Base-by-base conservation (phyloP, 2,113 vertebrate genomes). In the Mirounga angustirostris region DNA sequence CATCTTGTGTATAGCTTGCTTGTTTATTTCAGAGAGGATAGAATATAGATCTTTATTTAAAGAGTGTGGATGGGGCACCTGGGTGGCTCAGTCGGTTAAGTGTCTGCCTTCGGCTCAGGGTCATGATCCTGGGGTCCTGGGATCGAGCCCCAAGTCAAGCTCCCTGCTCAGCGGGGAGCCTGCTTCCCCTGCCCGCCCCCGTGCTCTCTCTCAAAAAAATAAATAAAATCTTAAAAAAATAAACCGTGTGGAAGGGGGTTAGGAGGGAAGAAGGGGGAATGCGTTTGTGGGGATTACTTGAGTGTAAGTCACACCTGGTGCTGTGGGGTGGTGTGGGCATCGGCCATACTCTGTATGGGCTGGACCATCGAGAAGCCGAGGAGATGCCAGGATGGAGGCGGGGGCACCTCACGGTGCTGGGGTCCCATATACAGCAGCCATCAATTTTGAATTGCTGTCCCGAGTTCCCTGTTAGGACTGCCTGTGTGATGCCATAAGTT, bases 41-140 rank as follows among this genome's bases (percentile, higher is more conserved):
- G 73, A 84, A 52, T n/a, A 40, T 10, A 92, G 33, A 92, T 30
- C 82, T 94, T 95, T 73, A 79, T 54, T 78, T 83, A 36, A 76
- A 80, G 14, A 61, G 1, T 59, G 54, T 67, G 22, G 21, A 40
- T 40, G 36, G 36, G 18, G 15, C 28, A 5, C 28, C 63, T 33
- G 63, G 28, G 30, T 33, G 63, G 14, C 28, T 67, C 63, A 33
- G 63, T 67, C 6, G 5, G 5, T 67, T 33, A 15, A 65, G 63
- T 7, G 13, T 16, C 30, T 67, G 63, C 30, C 14, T 33, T 67
- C 14, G 6, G 14, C 63, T 67, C 63, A 15, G 63, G 63, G 36
- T 67, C 30, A 67, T 67, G 63, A 67, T 33, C 63, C 5, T 14
- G 33, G 63, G 30, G 30, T 67, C 14, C 63, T 65, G 63, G 28